These are phyloP conservation scores for Muscidifurax raptorellus DNA, from an alignment of 1,140 invertebrate genomes.

Conservation along the genomic window DNA sequence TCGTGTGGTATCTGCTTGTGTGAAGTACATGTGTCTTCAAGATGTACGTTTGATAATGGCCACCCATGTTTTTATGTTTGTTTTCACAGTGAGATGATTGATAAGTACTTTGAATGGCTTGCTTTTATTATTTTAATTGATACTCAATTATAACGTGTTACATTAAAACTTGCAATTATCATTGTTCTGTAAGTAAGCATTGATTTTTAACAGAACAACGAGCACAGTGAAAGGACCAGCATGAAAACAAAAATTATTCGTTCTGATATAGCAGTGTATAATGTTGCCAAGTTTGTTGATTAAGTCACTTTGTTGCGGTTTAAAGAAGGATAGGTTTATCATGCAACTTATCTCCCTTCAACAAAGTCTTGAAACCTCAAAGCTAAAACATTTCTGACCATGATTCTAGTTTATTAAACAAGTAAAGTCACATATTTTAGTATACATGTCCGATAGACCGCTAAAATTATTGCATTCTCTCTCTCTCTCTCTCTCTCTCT, in stretches of 20 bases:
- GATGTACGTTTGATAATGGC: too few species aligned
- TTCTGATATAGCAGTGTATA: neutral
- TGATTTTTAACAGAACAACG: neutral
- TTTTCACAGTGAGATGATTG: too few species aligned
- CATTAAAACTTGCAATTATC: too few species aligned
- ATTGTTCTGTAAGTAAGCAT: too few species aligned
- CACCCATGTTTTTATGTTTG: too few species aligned
- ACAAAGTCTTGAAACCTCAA: neutral
- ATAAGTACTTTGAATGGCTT: too few species aligned
- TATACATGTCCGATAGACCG: neutral
- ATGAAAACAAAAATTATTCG: neutral
- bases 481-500: too few species aligned
- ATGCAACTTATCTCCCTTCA: too few species aligned
- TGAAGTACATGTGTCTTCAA: too few species aligned
- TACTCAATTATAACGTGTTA: too few species aligned
- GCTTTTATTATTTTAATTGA: too few species aligned
- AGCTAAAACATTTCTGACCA: neutral
- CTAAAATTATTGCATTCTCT: conserved; percentile 2
- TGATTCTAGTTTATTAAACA: neutral
- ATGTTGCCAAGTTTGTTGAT: neutral
- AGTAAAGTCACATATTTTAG: neutral
- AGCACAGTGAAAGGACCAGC: neutral
- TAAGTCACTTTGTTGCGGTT: neutral
- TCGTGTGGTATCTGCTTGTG: too few species aligned
- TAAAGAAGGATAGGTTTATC: neutral